Evolutionary conservation across 2,797 vertebrate species (phyloP), one percentile per base, ranked within the genome.

Genomic region (Lepus oiostolus): DNA sequence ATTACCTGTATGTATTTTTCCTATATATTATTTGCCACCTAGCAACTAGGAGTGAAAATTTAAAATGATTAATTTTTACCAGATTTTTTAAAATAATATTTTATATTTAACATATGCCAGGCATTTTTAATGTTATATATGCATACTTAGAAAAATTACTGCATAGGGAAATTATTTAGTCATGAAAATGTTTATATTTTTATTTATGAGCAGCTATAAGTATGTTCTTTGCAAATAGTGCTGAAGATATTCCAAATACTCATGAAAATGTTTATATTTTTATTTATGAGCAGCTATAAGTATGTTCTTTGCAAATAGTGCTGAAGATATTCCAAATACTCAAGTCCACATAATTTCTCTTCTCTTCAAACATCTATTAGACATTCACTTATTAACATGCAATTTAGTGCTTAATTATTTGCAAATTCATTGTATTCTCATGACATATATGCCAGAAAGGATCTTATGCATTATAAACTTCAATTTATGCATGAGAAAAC

Each of bases 61-160:
- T n/a, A 35, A 93, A 92, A 87, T 70, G 35, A 92, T 80, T 70
- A n/a, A 21, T 62, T 75, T 96, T 93, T 71, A 28, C 4, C 4
- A 68, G 28, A 63, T 70, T 65, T 65, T 72, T 90, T 93, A 79
- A 88, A 92, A 88, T 24, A 71, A 83, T 77, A 42, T 77, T 84
- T 76, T 63, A 35, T 35, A 85, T 68, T 86, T 70, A 79, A 95
- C 28, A 82, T 47, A 71, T 21, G 1, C 50, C 6, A 83, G 8
- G 10, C 7, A 74, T 90, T 80, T 91, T 63, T 8, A 71, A 81
- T 82, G 17, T 52, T 75, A 62, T 58, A 3, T 30, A 32, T 84
- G 38, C 81, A 21, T 52, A 47, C n/a, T 81, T 81, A 67, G 21
- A 80, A 58, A 79, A 86, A 70, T 58, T 58, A 58, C 54, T 4